Evolutionary conservation across 1,140 invertebrate genomes (phyloP), one percentile per base, ranked within the genome.

Genomic region (Drosophila fuyamai): DNA sequence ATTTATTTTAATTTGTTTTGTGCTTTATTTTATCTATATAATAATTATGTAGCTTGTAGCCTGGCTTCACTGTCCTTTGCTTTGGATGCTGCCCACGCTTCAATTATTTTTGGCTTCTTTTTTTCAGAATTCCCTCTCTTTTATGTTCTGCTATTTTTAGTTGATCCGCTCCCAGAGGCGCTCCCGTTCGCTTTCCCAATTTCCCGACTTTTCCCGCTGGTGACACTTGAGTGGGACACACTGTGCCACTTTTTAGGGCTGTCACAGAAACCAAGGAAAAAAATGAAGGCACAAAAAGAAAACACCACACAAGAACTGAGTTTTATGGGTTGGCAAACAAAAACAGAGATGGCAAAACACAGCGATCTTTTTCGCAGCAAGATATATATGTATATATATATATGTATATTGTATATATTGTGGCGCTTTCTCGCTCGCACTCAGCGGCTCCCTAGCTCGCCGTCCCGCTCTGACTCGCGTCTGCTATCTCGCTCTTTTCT

Each of bases 111-210:
- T 63, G 54, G 48, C 63, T 51, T 58, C 55, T 70, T 71, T 48
- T 62, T 81, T 58, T 74, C 40, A 35, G 51, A 18, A 48, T 46
- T 58, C 47, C 40, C 72, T 76, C 59, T 51, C 57, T 77, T 57
- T 78, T 41, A 58, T 60, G 54, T 50, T 67, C 18, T 32, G 74
- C 67, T 86, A 88, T 86, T 88, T 79, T 58, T 86, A 82, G 83
- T 44, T 38, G 43, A 44, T 66, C 60, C 53, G 62, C 66, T 75
- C 58, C 54, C 65, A 71, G 53, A 46, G 38, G 14, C 67, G 54
- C 47, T 56, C 67, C 63, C 50, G 62, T 35, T 38, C n/a, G 40
- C 44, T 47, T 71, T 68, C 43, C 57, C 63, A 55, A 50, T 81
- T 47, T 47, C 48, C 9, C 51, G 14, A 59, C 35, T 58, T 23